phyloP scores from a whole-genome alignment of 2,888 invertebrate genomes.

The Eilema caniola region DNA sequence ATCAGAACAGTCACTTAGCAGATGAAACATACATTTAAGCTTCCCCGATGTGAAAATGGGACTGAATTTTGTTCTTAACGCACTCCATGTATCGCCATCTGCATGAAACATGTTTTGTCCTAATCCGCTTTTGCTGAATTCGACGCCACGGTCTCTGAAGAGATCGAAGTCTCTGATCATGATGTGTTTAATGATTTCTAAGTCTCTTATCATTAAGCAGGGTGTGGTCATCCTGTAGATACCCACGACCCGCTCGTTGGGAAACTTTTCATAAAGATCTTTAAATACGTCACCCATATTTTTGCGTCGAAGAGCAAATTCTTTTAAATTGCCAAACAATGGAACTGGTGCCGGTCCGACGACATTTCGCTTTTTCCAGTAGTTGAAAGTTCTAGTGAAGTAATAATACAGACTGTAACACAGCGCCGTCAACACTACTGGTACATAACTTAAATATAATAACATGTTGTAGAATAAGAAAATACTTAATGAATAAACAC shows the following conservation, averaged over 20 bases:
- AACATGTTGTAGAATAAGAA: background rate
- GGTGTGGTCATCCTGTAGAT: constrained; percentile 56
- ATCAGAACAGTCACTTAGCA: constrained; percentile 57
- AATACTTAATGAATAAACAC: background rate
- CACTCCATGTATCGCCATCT: constrained; percentile 64
- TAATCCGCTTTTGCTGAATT: constrained; percentile 61
- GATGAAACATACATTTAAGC: constrained; percentile 63
- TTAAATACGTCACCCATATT: constrained; percentile 36
- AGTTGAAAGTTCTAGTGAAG: constrained; percentile 43
- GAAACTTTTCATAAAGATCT: constrained; percentile 45
- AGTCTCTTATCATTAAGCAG: constrained; percentile 61
- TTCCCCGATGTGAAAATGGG: constrained; percentile 66
- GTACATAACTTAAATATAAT: constrained; percentile 1
- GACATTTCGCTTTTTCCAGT: constrained; percentile 45
- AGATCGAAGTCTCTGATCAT: constrained; percentile 70
- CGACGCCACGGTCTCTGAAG: constrained; percentile 64
- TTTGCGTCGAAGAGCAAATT: constrained; percentile 34
- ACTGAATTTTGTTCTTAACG: constrained; percentile 58
- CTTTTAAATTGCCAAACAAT: constrained; percentile 51
- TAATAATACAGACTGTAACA: constrained; percentile 30
- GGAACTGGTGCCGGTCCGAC: constrained; percentile 46
- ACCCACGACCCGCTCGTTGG: constrained; percentile 54
- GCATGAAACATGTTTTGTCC: constrained; percentile 67
- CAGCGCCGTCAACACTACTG: constrained; percentile 8
- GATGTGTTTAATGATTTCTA: constrained; percentile 66